Base-by-base conservation (phyloP, 2,797 vertebrate species). In the Diplodus puntazzo region DNA sequence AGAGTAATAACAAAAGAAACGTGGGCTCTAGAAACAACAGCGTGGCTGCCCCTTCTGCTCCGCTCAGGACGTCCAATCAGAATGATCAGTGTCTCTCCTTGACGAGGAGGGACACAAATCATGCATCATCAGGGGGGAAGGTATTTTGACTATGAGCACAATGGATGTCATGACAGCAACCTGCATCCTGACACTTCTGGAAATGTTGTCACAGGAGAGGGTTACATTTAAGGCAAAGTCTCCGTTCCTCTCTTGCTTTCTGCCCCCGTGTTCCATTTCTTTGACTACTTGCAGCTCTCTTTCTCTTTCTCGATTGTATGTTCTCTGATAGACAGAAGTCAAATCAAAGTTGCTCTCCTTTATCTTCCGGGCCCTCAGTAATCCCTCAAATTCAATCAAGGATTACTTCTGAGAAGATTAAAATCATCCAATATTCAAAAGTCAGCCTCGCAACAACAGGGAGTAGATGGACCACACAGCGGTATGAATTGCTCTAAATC, bases 381-480 rank as follows among this genome's bases (percentile, higher is more conserved):
- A 92, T 92, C 88, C 81, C 69, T 80, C n/a, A 88, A 83, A 90
- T 92, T 85, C 81, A 91, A 90, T 85, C 69, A 84, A 75, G 81
- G 90, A 91, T 90, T 91, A 89, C 78, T 77, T 80, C 69, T 77
- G 79, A 78, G 75, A 69, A 84, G 90, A 90, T 93, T 86, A 85
- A 84, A 88, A 86, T 89, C 84, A 67, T 80, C 75, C 71, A 88
- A 80, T 5, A 39, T 80, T 67, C 75, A 85, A 58, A 87, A 89
- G 63, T 84, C 72, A 62, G 66, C 39, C 46, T 69, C 72, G 27
- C 45, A 88, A 76, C 79, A 85, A 73, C 80, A 69, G 69, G 77
- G 52, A 30, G 68, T 63, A 54, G 30, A 52, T 13, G 46, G 53
- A 53, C 46, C 13, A 25, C 42, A 74, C 77, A 69, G 58, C 55